phyloP scores from a whole-genome alignment of 1,140 invertebrate genomes.

The Thereuonema tuberculata region DNA sequence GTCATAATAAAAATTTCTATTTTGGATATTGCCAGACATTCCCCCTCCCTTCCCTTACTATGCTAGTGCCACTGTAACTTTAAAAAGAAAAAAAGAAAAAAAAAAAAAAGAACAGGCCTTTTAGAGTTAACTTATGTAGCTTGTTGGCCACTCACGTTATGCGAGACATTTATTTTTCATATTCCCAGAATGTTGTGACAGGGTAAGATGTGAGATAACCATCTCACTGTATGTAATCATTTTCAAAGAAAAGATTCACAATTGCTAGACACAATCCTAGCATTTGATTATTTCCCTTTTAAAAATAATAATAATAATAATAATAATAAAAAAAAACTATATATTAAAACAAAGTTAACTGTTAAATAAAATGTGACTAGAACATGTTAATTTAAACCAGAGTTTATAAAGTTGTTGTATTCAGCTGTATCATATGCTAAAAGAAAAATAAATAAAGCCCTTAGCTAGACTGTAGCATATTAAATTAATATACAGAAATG shows the following conservation, averaged over 20 bases:
- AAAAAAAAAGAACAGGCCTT: no score
- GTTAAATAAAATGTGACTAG: no score
- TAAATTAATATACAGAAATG: no score
- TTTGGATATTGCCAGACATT: slow-evolving; percentile 2
- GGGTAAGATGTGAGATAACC: slow-evolving; percentile 1
- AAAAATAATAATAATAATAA: no score
- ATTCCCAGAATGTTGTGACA: not conserved
- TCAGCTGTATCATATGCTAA: slow-evolving; percentile 1
- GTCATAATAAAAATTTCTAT: slow-evolving; percentile 8
- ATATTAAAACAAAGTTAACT: no score
- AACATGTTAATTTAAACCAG: slow-evolving; percentile 5
- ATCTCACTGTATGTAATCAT: no score
- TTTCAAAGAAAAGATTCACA: no score
- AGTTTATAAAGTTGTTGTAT: slow-evolving; percentile 4
- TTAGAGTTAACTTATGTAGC: no score
- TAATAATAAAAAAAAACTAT: no score
- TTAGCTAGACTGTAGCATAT: not conserved
- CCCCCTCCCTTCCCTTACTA: not conserved
- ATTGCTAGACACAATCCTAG: no score
- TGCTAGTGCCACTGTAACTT: slow-evolving; percentile 3
- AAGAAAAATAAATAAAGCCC: not conserved
- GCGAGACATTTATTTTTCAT: slow-evolving; percentile 1
- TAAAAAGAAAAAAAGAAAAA: no score
- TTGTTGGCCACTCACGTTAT: not conserved
- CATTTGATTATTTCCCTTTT: no score